Evolutionary conservation across 1,140 invertebrate genomes (phyloP), one percentile per base, ranked within the genome.

Genomic region (Bombus picipes): DNA sequence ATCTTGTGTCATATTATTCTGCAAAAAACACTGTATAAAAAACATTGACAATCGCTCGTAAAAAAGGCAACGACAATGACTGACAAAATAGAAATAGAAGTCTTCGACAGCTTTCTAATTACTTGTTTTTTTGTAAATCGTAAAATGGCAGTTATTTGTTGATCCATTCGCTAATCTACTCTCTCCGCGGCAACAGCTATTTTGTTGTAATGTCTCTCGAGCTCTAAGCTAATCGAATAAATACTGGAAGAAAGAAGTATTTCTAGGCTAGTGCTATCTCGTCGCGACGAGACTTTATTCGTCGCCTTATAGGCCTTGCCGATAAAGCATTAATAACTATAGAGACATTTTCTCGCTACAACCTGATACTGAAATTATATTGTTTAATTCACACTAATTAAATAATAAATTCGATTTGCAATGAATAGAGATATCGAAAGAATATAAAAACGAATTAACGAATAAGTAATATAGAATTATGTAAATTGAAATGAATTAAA

Each of bases 181-280:
- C 62, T 87, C 34, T 82, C 70, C 70, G 57, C 77, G 77, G 65
- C 74, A 53, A 72, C 62, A 81, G 72, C 81, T 88, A 77, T 81
- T 87, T 65, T 39, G 72, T 68, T 86, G 71, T 62, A 39, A 91
- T 83, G 85, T 83, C 65, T 85, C 81, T 90, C 88, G 74, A 89
- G 87, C 84, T 87, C 85, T 90, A 92, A 92, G 86, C 89, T 93
- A 92, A 92, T 93, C 82, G 82, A 93, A 92, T 93, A 94, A 94
- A 94, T 94, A 94, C 81, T 95, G 93, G 93, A 94, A 94, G 92
- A 92, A 90, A 92, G 87, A 93, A 92, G 90, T 92, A 92, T 89
- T 37, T 81, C 90, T 93, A 94, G 92, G 90, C 91, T 91, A 92
- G 47, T 89, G 79, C 78, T 80, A 65, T 88, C 83, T 47, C 78